Percentiles rank a stretch among this genome's conserved stretches.
These are phyloP conservation scores for Gallinago paraguaiae DNA, from an alignment of 2,113 vertebrate species.

Conservation along the genomic window DNA sequence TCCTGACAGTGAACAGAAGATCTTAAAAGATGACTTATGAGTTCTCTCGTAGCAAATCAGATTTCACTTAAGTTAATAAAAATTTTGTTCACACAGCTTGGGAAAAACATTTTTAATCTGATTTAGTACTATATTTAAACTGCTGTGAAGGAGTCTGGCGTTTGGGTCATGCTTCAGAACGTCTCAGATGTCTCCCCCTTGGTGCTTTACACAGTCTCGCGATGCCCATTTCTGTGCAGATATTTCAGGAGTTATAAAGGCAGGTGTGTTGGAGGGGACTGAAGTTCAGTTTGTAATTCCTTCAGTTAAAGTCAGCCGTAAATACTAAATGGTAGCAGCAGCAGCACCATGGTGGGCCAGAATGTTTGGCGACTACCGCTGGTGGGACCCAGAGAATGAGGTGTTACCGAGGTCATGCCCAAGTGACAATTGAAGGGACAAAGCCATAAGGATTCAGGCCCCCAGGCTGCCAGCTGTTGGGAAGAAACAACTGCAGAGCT, in stretches of 20 bases:
- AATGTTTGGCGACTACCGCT: not conserved
- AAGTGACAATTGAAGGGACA: not conserved
- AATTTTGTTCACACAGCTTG: not conserved
- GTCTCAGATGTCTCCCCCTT: not conserved
- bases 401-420: accelerated
- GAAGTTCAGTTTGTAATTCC: not conserved
- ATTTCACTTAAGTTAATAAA: not conserved
- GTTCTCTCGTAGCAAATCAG: not conserved
- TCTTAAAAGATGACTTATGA: not conserved
- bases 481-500: not conserved
- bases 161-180: not conserved
- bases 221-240: not conserved
- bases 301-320: not conserved
- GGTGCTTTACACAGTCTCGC: not conserved
- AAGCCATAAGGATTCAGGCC: not conserved
- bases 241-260: not conserved
- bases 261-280: not conserved
- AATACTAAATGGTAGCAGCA: not conserved
- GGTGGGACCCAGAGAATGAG: not conserved
- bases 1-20: not conserved
- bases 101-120: not conserved
- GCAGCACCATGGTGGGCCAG: not conserved
- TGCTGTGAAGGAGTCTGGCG: not conserved
- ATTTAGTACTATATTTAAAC: not conserved
- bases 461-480: not conserved